Conservation (phyloP, 2,797 vertebrate species). For the Tenualosa thibaudeaui region DNA sequence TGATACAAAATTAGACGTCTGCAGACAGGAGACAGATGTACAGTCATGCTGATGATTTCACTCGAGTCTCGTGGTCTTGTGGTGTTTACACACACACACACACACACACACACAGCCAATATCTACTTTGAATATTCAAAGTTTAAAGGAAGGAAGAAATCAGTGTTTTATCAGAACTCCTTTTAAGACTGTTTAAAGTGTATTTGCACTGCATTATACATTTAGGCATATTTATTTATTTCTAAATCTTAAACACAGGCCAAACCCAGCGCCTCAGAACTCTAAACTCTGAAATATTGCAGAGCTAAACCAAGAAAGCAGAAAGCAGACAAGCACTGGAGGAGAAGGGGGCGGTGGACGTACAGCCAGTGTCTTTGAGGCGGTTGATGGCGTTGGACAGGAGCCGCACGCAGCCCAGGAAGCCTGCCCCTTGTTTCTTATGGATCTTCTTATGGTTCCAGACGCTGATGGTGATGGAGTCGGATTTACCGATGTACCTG, state of each 20-base stretch:
- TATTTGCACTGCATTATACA: too few species aligned
- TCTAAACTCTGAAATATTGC: too few species aligned
- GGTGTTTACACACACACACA: conserved; percentile 16
- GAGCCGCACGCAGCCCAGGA: conserved; percentile 84
- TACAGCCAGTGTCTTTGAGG: conserved; percentile 87
- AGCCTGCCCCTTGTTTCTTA: conserved; percentile 86
- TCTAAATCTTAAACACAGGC: too few species aligned
- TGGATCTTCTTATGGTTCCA: conserved; percentile 90
- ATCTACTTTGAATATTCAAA: too few species aligned
- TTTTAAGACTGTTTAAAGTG: too few species aligned
- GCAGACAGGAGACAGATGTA: neutral
- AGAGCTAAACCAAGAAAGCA: too few species aligned
- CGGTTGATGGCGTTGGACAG: conserved; percentile 84
- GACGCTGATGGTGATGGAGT: conserved; percentile 85
- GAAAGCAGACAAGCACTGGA: too few species aligned
- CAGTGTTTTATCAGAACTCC: too few species aligned
- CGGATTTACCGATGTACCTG: conserved; percentile 82
- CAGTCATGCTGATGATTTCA: neutral
- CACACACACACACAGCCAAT: neutral
- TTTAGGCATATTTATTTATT: too few species aligned
- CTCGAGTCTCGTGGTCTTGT: neutral
- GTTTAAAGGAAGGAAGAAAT: too few species aligned
- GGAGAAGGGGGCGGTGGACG: conserved; percentile 59
- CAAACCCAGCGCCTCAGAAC: too few species aligned
- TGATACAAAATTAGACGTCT: neutral